A percentile compares a stretch with the other conserved stretches of the same genome.
These are phyloP conservation scores for Aleadryas rufinucha DNA, from an alignment of 2,113 vertebrate species.

Conservation along the genomic window DNA sequence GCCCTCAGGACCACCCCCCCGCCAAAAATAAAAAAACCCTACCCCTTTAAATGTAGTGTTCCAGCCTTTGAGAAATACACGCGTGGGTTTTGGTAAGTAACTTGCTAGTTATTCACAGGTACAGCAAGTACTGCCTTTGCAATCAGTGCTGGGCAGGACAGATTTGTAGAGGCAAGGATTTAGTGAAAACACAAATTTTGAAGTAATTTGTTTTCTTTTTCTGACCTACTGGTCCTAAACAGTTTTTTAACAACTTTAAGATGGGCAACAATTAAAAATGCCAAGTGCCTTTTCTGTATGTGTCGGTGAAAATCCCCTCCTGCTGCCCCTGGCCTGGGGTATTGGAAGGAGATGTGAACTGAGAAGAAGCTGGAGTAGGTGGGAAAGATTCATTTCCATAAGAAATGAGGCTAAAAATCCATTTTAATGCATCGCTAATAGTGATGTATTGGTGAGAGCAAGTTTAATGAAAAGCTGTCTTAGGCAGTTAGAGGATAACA, in stretches of 20 bases:
- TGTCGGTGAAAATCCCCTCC: background rate
- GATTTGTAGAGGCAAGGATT: background rate
- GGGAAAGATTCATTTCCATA: background rate
- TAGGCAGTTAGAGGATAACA: background rate
- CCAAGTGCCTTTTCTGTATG: fast-evolving
- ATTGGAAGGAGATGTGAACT: background rate
- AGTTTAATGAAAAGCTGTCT: constrained; percentile 18
- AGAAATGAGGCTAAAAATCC: constrained; percentile 33
- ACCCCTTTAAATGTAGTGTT: background rate
- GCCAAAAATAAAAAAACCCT: background rate
- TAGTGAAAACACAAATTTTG: background rate
- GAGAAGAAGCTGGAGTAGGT: background rate
- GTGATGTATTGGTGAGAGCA: background rate
- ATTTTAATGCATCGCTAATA: background rate
- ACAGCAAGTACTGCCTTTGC: background rate
- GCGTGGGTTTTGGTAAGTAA: background rate
- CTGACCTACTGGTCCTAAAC: background rate
- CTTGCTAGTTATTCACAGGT: background rate
- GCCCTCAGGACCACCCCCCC: background rate
- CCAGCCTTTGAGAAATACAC: background rate
- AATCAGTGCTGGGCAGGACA: background rate
- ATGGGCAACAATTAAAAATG: background rate
- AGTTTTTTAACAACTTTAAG: background rate
- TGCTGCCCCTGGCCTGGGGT: fast-evolving
- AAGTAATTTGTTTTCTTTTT: background rate